phyloP scores from a whole-genome alignment of 2,113 vertebrate species.

The Andinoacara biseriatus region DNA sequence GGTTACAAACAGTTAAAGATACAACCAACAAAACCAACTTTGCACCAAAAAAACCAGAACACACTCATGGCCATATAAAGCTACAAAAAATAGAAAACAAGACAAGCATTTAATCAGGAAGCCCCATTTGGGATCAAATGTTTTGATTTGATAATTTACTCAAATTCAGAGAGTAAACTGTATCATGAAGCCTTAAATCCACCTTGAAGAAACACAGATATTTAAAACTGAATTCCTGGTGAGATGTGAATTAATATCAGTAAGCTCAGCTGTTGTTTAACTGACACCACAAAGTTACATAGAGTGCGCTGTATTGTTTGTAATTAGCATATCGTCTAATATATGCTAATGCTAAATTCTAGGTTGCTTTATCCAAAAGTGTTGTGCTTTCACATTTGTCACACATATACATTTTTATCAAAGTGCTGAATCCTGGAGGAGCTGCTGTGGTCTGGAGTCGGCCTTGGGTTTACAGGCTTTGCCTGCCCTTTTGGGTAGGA shows the following conservation, averaged over 20 bases:
- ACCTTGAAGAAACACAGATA: constrained; percentile 1
- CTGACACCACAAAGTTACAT: background rate
- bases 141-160: background rate
- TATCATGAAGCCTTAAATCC: constrained; percentile 8
- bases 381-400: constrained; percentile 45
- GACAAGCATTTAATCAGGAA: background rate
- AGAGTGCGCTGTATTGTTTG: background rate
- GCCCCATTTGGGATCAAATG: background rate
- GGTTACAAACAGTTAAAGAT: constrained; percentile 26
- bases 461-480: constrained; percentile 71
- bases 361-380: background rate
- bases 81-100: background rate
- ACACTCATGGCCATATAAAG: background rate
- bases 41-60: background rate
- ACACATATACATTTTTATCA: constrained; percentile 84
- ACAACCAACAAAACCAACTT: constrained; percentile 5
- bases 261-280: constrained; percentile 4
- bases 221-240: background rate
- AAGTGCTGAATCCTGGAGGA: constrained; percentile 76
- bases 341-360: too few relatives aligned
- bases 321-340: background rate
- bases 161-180: constrained; percentile 24
- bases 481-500: constrained; percentile 80
- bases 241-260: constrained; percentile 7
- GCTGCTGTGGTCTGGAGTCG: constrained; percentile 66